Conservation (phyloP, 92 coral and sea anemone genomes). For the Porites evermanni region DNA sequence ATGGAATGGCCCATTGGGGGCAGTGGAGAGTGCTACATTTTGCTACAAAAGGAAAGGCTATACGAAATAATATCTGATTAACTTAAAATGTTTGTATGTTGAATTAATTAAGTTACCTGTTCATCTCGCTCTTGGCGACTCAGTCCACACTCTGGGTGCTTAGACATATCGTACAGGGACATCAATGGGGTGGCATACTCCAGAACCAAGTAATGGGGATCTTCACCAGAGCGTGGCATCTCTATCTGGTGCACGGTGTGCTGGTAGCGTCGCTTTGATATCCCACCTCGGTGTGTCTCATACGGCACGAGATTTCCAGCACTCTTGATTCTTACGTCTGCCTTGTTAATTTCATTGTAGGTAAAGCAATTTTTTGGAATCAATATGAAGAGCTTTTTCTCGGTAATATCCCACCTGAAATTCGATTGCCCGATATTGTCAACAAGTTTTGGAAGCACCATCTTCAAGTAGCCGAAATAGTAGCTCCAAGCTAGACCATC, state of each 20-base stretch:
- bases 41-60: too few relatives aligned
- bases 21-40: too few relatives aligned
- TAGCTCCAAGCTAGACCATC: slow-evolving; percentile 97
- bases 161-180: slow-evolving; percentile 81
- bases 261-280: slow-evolving; percentile 41
- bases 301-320: slow-evolving; percentile 29
- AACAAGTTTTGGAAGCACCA: slow-evolving; percentile 72
- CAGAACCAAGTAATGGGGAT: slow-evolving; percentile 45
- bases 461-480: slow-evolving; percentile 83
- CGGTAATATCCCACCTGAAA: slow-evolving; percentile 36
- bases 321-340: slow-evolving; percentile 35
- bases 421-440: slow-evolving; percentile 49
- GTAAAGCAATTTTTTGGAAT: slow-evolving; percentile 77
- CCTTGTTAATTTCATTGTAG: slow-evolving; percentile 21
- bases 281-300: slow-evolving; percentile 48
- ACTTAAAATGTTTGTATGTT: too few relatives aligned
- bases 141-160: slow-evolving; percentile 62
- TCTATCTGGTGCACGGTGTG: slow-evolving; percentile 61
- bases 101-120: slow-evolving; percentile 41
- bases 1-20: too few relatives aligned
- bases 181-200: slow-evolving; percentile 87
- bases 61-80: too few relatives aligned
- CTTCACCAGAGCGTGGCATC: neutral
- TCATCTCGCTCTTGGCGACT: slow-evolving; percentile 76
- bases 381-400: slow-evolving; percentile 76